A percentile compares a stretch with the other conserved stretches of the same genome.
These are phyloP conservation scores for Mastomys coucha DNA, from an alignment of 2,113 vertebrate species.

Conservation along the genomic window DNA sequence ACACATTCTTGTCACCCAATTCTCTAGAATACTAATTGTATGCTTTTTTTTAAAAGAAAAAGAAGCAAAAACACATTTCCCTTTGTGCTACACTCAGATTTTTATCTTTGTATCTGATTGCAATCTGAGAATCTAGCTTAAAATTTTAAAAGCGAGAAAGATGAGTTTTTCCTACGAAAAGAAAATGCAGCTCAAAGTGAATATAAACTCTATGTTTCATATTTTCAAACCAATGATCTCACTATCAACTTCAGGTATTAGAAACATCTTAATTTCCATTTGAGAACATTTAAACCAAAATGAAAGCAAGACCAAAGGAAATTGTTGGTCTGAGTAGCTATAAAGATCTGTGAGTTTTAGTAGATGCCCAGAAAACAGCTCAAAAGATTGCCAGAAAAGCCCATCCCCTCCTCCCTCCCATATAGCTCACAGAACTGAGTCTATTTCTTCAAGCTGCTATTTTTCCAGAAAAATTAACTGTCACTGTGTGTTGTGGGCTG, in stretches of 20 bases:
- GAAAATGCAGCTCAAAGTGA: conserved; percentile 26
- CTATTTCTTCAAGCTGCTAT: not conserved
- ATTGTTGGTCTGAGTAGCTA: not conserved
- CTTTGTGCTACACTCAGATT: not conserved
- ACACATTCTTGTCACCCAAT: not conserved
- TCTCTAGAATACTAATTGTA: not conserved
- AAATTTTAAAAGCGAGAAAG: not conserved
- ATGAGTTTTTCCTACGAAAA: not conserved
- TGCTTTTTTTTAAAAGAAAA: not conserved
- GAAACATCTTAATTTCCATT: conserved; percentile 2
- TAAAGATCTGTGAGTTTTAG: not conserved
- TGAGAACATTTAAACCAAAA: conserved; percentile 8
- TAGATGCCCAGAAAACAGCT: not conserved
- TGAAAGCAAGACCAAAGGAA: not conserved
- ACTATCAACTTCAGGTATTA: conserved; percentile 27
- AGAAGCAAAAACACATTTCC: not conserved
- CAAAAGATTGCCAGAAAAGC: not conserved
- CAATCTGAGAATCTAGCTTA: not conserved
- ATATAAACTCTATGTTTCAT: not conserved
- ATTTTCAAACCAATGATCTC: conserved; percentile 48
- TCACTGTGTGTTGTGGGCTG: not conserved
- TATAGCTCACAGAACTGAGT: not conserved
- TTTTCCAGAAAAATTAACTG: not conserved
- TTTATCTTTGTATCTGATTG: not conserved
- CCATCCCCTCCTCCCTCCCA: not conserved